Base-by-base conservation (phyloP, 2,888 invertebrate species). In the Drosophila leonis region DNA sequence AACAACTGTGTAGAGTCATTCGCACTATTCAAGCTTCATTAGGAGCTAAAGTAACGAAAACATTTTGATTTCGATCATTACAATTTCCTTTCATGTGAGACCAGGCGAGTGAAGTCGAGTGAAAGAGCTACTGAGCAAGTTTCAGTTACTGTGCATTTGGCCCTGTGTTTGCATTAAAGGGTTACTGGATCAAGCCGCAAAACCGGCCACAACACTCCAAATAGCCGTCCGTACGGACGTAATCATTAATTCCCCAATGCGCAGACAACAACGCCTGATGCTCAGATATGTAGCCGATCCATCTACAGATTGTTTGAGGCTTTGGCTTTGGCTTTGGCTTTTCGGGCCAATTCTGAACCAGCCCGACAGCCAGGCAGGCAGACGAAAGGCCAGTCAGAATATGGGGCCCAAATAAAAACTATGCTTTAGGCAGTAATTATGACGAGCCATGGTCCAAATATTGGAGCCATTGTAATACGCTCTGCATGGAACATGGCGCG, bases 11-110 rank as follows among this genome's bases (percentile, higher is more conserved):
- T 78, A 51, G 78, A 83, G 86, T 86, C 90, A 90, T 80, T 88
- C 90, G 90, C 85, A 90, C 90, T 85, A 90, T 87, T 85, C 80
- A 80, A 80, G 90, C 88, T 88, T 89, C 90, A 90, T 88, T 88
- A 88, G 90, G 77, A 84, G 88, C 82, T 76, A 82, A 90, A 90
- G 87, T 82, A 87, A 90, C 84, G 79, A 90, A 90, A 90, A 82
- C 80, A 79, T 84, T 90, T 91, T 90, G 86, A 85, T 78, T 90
- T 81, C 76, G 82, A 87, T 89, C 83, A 90, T 82, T 90, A 88
- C 81, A 88, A 82, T 87, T 87, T 87, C 90, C 90, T 83, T 90
- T 87, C 74, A 83, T 74, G 63, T 70, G 65, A 46, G 65, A 49
- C 37, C 65, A 73, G 65, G 37, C 48, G 12, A n/a, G 9, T 31